Evolutionary conservation across 2,797 vertebrate genomes (phyloP).

Genomic region (Gorsachius magnificus): DNA sequence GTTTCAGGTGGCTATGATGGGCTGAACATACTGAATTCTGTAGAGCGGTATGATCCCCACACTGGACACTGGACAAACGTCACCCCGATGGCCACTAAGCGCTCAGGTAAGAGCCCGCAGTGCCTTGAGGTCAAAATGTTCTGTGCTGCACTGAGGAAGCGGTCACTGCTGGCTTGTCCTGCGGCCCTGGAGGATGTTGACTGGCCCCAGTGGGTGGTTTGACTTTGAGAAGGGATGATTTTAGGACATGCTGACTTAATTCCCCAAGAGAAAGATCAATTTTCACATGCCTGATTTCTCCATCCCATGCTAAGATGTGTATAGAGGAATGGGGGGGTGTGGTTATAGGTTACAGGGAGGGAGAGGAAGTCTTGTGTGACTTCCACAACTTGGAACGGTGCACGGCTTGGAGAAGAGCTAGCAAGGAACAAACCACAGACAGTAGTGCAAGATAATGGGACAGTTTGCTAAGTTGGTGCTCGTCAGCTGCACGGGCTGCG

Average conservation of each 20-base stretch:
- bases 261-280: background rate
- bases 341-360: background rate
- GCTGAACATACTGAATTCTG: slow-evolving; percentile 96
- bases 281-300: background rate
- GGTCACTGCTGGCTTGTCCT: background rate
- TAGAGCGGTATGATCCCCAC: slow-evolving; percentile 97
- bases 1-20: slow-evolving; percentile 94
- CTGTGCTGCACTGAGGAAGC: background rate
- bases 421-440: background rate
- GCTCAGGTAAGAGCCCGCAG: slow-evolving; percentile 84
- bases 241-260: background rate
- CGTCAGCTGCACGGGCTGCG: accelerated
- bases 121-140: background rate
- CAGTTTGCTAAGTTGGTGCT: background rate
- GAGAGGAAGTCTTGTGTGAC: background rate
- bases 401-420: background rate
- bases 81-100: slow-evolving; percentile 97
- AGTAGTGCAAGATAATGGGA: accelerated
- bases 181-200: background rate
- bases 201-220: background rate
- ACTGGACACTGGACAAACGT: slow-evolving; percentile 98
- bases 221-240: background rate
- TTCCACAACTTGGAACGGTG: background rate
- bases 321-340: background rate
- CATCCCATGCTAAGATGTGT: background rate